These are phyloP conservation scores for Diarsia mendica DNA, from an alignment of 2,888 invertebrate genomes.

Conservation along the genomic window DNA sequence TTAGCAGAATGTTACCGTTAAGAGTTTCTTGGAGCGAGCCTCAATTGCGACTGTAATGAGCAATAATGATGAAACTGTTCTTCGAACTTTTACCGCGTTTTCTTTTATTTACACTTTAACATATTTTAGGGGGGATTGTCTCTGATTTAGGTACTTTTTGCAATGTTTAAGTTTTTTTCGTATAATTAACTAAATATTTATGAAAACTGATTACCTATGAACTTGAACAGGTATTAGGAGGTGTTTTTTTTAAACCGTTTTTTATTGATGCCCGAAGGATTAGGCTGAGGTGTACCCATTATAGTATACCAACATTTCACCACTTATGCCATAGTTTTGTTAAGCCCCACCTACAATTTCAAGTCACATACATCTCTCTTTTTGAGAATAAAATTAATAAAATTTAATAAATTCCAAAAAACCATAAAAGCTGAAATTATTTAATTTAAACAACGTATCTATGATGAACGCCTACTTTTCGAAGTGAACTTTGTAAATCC, in stretches of 20 bases:
- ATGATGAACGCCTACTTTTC: not conserved
- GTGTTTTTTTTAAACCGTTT: too few species aligned
- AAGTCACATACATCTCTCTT: too few species aligned
- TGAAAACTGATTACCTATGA: not conserved
- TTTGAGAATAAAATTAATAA: not conserved
- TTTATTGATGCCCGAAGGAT: too few species aligned
- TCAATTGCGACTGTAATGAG: slow-evolving; percentile 87
- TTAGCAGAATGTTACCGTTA: slow-evolving; percentile 76
- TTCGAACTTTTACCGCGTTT: slow-evolving; percentile 60
- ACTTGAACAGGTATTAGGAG: too few species aligned
- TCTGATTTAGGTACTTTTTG: slow-evolving; percentile 26
- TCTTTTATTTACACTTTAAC: slow-evolving; percentile 72
- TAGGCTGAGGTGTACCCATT: too few species aligned
- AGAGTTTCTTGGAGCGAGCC: slow-evolving; percentile 80
- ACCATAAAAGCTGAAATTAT: not conserved
- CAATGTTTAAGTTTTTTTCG: not conserved
- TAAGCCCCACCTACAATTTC: too few species aligned
- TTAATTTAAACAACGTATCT: not conserved
- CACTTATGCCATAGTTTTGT: too few species aligned
- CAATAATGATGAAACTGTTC: slow-evolving; percentile 85
- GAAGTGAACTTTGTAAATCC: slow-evolving; percentile 4
- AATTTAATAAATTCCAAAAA: not conserved
- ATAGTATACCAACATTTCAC: too few species aligned
- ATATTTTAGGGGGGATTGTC: slow-evolving; percentile 58
- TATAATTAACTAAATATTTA: too few species aligned